These are phyloP conservation scores for Podarcis raffonei DNA, from an alignment of 2,113 vertebrate species.

Conservation along the genomic window DNA sequence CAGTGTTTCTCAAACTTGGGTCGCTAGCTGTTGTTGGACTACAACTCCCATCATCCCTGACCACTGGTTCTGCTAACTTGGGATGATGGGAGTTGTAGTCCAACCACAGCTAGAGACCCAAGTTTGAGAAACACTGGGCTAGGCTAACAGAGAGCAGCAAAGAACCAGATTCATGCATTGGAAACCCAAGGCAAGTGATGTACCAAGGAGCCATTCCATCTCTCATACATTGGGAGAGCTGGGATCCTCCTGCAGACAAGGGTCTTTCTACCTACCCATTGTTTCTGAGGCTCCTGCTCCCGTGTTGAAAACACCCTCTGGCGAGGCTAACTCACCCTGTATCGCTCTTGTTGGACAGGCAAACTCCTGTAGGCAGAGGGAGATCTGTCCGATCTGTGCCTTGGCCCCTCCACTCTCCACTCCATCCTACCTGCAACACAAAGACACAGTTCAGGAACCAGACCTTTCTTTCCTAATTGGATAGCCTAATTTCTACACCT, in stretches of 20 bases:
- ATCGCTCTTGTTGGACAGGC: background rate
- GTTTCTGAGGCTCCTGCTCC: background rate
- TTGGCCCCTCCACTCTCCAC: conserved; percentile 47
- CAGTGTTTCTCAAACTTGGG: too few relatives aligned
- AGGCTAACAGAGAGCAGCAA: background rate
- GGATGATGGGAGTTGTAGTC: too few relatives aligned
- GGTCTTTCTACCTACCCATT: background rate
- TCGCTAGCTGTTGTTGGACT: too few relatives aligned
- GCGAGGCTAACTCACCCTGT: conserved; percentile 63
- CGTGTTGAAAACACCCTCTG: background rate
- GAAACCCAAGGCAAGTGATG: background rate
- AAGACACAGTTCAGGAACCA: conserved; percentile 23
- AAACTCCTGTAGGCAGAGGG: conserved; percentile 21
- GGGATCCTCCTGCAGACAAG: background rate
- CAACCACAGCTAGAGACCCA: too few relatives aligned
- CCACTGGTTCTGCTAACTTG: too few relatives aligned
- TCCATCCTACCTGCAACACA: conserved; percentile 70
- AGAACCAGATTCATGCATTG: too few relatives aligned
- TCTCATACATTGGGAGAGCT: background rate
- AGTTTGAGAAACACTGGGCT: too few relatives aligned
- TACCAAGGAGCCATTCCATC: background rate
- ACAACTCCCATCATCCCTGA: too few relatives aligned
- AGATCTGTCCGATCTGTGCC: conserved; percentile 54
- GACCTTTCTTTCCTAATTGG: rapidly evolving
- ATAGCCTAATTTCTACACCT: background rate